Conservation (phyloP, 2,113 vertebrate genomes). For the Nyctibius bracteatus region DNA sequence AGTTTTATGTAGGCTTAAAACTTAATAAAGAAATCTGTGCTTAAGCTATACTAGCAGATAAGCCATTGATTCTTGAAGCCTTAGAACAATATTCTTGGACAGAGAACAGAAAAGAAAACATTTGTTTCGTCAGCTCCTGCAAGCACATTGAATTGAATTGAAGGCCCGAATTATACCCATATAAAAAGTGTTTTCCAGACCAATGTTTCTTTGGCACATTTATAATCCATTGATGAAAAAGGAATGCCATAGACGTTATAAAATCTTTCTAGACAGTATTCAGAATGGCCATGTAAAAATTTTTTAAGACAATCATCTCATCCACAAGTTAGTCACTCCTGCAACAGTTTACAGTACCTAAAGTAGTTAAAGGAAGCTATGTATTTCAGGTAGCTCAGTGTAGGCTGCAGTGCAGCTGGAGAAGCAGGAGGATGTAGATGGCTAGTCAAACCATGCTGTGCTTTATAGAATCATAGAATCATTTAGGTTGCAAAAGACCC, state of each 20-base stretch:
- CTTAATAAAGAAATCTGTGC: not conserved
- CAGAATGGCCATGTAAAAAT: not conserved
- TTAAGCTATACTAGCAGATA: not conserved
- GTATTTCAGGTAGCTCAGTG: not conserved
- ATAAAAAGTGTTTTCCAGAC: not conserved
- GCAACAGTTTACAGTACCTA: not conserved
- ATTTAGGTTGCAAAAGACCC: no score
- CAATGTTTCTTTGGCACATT: not conserved
- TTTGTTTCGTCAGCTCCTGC: not conserved
- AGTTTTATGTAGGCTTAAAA: not conserved
- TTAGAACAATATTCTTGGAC: not conserved
- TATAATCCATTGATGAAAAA: not conserved
- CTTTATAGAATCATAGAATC: no score
- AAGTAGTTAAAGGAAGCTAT: not conserved
- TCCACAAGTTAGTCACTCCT: not conserved
- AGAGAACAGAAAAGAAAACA: not conserved
- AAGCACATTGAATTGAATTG: not conserved
- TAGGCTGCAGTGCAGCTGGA: not conserved
- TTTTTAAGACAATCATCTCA: not conserved
- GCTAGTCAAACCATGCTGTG: not conserved
- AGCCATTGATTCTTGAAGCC: not conserved
- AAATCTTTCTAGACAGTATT: not conserved
- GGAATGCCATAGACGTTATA: not conserved
- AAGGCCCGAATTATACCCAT: not conserved
- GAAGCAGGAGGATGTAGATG: not conserved